These are phyloP conservation scores for Balearica regulorum DNA, from an alignment of 2,797 vertebrate genomes.

Conservation along the genomic window DNA sequence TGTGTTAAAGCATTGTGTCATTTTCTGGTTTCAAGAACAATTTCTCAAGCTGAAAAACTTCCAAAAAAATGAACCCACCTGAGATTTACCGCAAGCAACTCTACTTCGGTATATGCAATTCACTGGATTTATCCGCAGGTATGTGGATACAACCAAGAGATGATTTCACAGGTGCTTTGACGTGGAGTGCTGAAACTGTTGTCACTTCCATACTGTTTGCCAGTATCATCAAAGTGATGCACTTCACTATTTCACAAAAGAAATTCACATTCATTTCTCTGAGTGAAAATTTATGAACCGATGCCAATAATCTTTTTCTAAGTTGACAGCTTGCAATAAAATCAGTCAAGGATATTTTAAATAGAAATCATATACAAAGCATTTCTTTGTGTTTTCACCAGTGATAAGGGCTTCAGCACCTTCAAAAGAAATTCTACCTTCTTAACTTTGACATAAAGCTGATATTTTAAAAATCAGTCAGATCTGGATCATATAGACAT, in stretches of 20 bases:
- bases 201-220: not conserved
- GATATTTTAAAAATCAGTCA: not conserved
- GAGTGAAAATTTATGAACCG: not conserved
- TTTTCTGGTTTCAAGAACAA: not conserved
- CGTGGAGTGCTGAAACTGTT: not conserved
- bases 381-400: not conserved
- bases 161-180: not conserved
- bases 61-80: not conserved
- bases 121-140: not conserved
- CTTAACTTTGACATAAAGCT: not conserved
- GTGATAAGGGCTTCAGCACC: not conserved
- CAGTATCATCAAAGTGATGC: not conserved
- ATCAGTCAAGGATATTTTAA: not conserved
- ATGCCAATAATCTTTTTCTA: not conserved
- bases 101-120: not conserved
- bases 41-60: not conserved
- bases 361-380: not conserved
- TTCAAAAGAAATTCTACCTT: not conserved
- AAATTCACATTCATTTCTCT: not conserved
- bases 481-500: not conserved
- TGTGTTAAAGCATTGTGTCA: not conserved
- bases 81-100: not conserved
- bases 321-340: not conserved
- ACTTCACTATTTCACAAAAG: not conserved
- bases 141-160: not conserved